A percentile compares a stretch with the other conserved stretches of the same genome.
Evolutionary conservation across 2,888 invertebrate genomes (phyloP).

Genomic region (Cephonodes hylas): DNA sequence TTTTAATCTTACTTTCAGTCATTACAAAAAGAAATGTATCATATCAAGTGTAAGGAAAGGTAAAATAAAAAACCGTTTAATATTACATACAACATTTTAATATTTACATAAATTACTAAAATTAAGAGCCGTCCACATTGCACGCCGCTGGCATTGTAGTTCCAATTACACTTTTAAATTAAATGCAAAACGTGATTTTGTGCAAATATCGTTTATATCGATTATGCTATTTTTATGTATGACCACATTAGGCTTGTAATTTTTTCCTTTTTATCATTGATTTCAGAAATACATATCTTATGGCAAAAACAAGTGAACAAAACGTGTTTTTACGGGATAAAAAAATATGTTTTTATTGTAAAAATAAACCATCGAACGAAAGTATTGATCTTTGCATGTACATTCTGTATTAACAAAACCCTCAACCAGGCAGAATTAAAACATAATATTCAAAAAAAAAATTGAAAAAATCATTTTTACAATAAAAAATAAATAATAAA

Average conservation of each 20-base stretch:
- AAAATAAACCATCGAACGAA: not conserved
- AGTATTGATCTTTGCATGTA: not conserved
- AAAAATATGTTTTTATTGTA: not conserved
- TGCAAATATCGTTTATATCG: not conserved
- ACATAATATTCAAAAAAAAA: conserved; percentile 8
- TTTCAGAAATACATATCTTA: too few species aligned
- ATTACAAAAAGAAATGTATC: too few species aligned
- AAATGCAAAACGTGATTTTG: conserved; percentile 18
- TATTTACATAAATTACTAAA: conserved; percentile 71
- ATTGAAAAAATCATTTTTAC: conserved; percentile 1
- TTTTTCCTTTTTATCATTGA: not conserved
- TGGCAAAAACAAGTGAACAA: too few species aligned
- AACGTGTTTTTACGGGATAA: not conserved
- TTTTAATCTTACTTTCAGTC: too few species aligned
- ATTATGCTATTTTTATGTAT: conserved; percentile 1
- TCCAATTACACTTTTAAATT: conserved; percentile 9
- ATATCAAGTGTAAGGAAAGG: too few species aligned
- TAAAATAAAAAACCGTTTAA: conserved; percentile 61
- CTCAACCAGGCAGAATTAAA: not conserved
- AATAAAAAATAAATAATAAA: conserved; percentile 4
- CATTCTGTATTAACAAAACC: conserved; percentile 2
- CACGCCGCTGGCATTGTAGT: not conserved
- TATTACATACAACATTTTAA: conserved; percentile 63
- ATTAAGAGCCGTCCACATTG: conserved; percentile 38
- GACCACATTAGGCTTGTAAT: not conserved